A percentile compares a stretch with the other conserved stretches of the same genome.
Conservation (phyloP, 2,888 invertebrate species). For the Dichetophora obliterata region DNA sequence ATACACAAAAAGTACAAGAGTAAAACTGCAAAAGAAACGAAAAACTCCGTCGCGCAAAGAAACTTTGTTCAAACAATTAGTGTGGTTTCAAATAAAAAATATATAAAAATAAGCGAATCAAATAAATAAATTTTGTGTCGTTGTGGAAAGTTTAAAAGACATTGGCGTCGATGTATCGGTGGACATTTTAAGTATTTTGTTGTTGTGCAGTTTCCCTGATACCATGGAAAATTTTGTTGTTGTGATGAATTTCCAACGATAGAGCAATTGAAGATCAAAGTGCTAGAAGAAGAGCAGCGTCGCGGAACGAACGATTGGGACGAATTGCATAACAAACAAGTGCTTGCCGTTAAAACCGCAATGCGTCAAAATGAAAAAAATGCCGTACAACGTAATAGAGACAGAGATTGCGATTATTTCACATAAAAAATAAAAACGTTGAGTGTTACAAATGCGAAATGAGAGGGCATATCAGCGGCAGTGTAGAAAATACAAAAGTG, state of each 20-base stretch:
- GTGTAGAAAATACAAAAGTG: not conserved
- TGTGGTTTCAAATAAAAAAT: constrained; percentile 34
- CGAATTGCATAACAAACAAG: no score
- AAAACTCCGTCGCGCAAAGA: constrained; percentile 41
- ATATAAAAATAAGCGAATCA: not conserved
- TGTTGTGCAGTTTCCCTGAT: not conserved
- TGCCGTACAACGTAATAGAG: no score
- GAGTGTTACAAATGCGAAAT: no score
- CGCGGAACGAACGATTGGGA: no score
- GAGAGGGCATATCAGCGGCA: no score
- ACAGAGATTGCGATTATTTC: not conserved
- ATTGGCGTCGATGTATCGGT: not conserved
- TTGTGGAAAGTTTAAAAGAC: not conserved
- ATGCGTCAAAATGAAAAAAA: no score
- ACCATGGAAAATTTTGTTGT: not conserved
- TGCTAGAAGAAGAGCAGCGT: no score
- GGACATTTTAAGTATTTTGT: not conserved
- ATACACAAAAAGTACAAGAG: constrained; percentile 42
- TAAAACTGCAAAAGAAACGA: constrained; percentile 30
- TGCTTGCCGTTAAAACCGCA: no score
- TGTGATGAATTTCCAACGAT: not conserved
- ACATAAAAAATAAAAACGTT: not conserved
- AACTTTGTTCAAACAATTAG: constrained; percentile 37
- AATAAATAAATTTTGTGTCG: constrained; percentile 22
- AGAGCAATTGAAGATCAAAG: not conserved